Base-by-base conservation (phyloP, 2,888 invertebrate genomes). In the Synergus umbraculus region DNA sequence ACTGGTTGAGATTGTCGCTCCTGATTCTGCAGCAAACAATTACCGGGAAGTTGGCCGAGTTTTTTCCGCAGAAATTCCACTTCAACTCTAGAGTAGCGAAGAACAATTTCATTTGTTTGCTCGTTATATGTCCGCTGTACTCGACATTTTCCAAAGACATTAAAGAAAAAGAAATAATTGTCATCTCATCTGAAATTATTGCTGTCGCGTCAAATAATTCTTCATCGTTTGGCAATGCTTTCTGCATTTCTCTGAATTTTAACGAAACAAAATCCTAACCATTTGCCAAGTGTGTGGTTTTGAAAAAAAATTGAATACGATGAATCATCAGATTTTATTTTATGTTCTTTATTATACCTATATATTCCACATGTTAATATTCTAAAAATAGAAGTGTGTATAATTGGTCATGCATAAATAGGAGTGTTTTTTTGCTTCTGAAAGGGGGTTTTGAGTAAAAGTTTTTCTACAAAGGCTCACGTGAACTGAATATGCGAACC, bases 11-110 rank as follows among this genome's bases (percentile, higher is more conserved):
- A 78, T 76, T 76, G 76, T 66, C 78, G 49, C 64, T 63, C 12
- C 49, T 63, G 79, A 78, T 82, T 77, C 76, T 54, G 49, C 73
- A 22, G 80, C 76, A 80, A 82, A 82, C 82, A 82, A 80, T 82
- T 77, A 78, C 76, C 54, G 78, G 63, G 65, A 78, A 78, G 78
- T 81, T 81, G 78, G 79, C 65, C 79, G 79, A 78, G 78, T 73
- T 65, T 78, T 81, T 60, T 58, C 44, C 46, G 76, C 60, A 64
- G 64, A 76, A 76, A 64, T 64, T 64, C 54, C 64, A 60, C 76
- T 64, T 76, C 58, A 46, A 76, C 76, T 64, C n/a, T 13, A 63
- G 64, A 63, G 63, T 44, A 76, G 22, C 13, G 44, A 43, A 12
- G 63, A 13, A 76, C 76, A 76, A 76, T 73, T 73, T 73, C 73